Percentiles rank a stretch among this genome's conserved stretches.
phyloP scores from a whole-genome alignment of 2,888 invertebrate species.

The Cepaea hortensis region DNA sequence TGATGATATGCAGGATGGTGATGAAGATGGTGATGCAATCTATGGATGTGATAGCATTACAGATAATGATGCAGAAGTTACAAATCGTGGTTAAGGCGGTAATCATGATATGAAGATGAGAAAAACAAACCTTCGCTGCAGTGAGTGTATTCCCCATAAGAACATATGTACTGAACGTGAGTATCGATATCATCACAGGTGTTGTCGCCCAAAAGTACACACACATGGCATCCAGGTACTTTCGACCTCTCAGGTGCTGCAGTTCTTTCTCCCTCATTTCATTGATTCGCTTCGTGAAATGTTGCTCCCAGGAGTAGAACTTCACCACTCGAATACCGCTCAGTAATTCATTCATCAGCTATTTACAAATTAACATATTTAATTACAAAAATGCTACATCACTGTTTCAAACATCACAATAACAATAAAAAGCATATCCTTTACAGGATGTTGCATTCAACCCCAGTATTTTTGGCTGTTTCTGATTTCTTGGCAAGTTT shows the following conservation, averaged over 20 bases:
- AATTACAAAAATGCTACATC: no score
- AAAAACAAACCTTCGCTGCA: constrained; percentile 85
- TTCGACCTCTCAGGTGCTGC: constrained; percentile 87
- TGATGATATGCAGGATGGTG: no score
- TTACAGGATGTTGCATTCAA: no score
- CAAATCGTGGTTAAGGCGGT: no score
- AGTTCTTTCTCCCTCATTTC: constrained; percentile 81
- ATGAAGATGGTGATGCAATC: no score
- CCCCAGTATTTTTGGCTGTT: no score
- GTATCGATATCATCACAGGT: constrained; percentile 83
- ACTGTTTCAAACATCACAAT: background rate
- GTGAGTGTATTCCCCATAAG: constrained; percentile 84
- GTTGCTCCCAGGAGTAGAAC: constrained; percentile 93
- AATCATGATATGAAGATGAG: background rate
- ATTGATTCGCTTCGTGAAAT: constrained; percentile 84
- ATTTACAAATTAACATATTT: no score
- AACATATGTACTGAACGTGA: constrained; percentile 78
- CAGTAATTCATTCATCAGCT: constrained; percentile 89
- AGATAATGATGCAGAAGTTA: no score
- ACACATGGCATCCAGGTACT: constrained; percentile 97
- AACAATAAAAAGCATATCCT: background rate
- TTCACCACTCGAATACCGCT: constrained; percentile 93
- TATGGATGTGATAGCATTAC: no score
- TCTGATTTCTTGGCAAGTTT: no score
- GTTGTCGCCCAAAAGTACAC: constrained; percentile 99